phyloP scores from a whole-genome alignment of 64 coral and sea anemone species.

The Hydrozoanthus tunicans region DNA sequence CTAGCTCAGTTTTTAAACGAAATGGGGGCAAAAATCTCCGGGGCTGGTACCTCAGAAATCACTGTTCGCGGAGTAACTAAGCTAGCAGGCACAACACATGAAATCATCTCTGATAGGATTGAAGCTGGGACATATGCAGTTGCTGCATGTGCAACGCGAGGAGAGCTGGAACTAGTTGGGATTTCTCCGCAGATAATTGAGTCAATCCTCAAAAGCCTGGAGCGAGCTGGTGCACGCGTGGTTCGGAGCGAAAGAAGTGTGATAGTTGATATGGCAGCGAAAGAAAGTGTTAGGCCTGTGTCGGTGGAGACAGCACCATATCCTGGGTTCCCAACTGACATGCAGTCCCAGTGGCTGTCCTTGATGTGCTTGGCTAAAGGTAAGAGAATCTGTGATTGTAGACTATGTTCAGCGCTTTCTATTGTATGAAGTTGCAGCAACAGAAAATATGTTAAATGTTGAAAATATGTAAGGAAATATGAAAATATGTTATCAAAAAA shows the following conservation, averaged over 20 bases:
- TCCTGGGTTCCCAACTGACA: conserved; percentile 68
- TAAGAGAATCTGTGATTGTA: not conserved
- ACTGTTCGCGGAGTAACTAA: not conserved
- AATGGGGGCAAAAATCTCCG: conserved; percentile 34
- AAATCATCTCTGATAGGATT: conserved; percentile 55
- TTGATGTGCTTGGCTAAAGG: conserved; percentile 56
- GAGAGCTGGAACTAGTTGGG: not conserved
- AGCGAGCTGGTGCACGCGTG: conserved; percentile 40
- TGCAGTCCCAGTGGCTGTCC: conserved; percentile 60
- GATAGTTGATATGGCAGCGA: conserved; percentile 1
- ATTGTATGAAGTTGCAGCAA: too few species aligned
- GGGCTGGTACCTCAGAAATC: not conserved
- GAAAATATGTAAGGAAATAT: too few species aligned
- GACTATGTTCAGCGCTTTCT: too few species aligned
- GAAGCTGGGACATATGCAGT: conserved; percentile 68
- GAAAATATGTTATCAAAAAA: too few species aligned
- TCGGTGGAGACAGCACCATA: conserved; percentile 33
- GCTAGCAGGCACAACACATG: conserved; percentile 17
- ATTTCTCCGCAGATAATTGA: conserved; percentile 6
- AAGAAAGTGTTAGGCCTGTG: not conserved
- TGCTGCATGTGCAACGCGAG: conserved; percentile 40
- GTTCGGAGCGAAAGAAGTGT: not conserved
- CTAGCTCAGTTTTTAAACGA: conserved; percentile 25
- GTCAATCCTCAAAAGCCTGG: not conserved
- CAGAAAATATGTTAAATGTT: too few species aligned